phyloP scores from a whole-genome alignment of 2,888 invertebrate species.

The Callyntrura guangdongensis region DNA sequence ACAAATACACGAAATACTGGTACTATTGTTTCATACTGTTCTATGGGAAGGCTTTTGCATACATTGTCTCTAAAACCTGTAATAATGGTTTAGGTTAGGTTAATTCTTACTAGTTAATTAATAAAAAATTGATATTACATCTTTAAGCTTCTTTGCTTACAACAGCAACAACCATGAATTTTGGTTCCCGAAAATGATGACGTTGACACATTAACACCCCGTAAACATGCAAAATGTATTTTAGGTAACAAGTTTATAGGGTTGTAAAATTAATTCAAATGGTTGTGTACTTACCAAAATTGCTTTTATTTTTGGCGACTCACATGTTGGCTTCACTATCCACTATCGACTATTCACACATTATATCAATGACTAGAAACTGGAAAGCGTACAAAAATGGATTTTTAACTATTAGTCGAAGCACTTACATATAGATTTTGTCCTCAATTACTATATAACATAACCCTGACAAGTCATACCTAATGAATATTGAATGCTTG shows the following conservation, averaged over 20 bases:
- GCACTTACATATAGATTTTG: too few relatives aligned
- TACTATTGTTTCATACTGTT: constrained; percentile 32
- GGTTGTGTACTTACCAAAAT: not conserved
- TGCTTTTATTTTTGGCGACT: not conserved
- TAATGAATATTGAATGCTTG: not conserved
- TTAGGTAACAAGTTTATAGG: not conserved
- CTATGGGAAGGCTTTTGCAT: constrained; percentile 4
- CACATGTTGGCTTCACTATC: not conserved
- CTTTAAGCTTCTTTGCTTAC: constrained; percentile 74
- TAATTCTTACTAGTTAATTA: not conserved
- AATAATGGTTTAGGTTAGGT: not conserved
- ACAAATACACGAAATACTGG: constrained; percentile 20
- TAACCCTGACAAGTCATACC: not conserved
- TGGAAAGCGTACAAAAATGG: not conserved
- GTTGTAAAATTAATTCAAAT: not conserved
- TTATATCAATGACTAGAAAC: not conserved
- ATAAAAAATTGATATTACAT: constrained; percentile 70
- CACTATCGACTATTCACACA: not conserved
- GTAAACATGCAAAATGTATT: constrained; percentile 1
- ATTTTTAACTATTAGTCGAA: not conserved
- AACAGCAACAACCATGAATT: constrained; percentile 64
- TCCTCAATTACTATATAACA: too few relatives aligned
- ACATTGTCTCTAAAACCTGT: constrained; percentile 25
- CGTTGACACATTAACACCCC: constrained; percentile 54
- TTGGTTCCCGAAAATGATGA: constrained; percentile 71